phyloP scores from a whole-genome alignment of 1,140 invertebrate genomes.

The Cheumatopsyche charites region DNA sequence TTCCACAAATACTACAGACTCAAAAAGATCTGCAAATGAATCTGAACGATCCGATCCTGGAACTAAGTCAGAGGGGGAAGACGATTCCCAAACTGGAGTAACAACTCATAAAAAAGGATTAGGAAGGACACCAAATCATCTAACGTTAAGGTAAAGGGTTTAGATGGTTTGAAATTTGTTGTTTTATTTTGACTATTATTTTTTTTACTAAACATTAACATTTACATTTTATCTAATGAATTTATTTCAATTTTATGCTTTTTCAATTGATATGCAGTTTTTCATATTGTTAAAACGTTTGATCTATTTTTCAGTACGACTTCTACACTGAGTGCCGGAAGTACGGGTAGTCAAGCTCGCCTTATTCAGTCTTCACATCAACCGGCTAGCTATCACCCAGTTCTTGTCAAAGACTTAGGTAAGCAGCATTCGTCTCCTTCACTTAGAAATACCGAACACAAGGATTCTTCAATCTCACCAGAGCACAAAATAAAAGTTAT shows the following conservation, averaged over 20 bases:
- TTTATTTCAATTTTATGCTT: slow-evolving; percentile 2
- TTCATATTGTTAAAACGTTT: slow-evolving; percentile 18
- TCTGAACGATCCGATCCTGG: slow-evolving; percentile 71
- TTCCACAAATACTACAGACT: slow-evolving; percentile 27
- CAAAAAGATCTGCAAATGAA: slow-evolving; percentile 51
- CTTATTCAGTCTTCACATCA: slow-evolving; percentile 93
- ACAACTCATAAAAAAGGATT: slow-evolving; percentile 73
- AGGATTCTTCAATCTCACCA: slow-evolving; percentile 46
- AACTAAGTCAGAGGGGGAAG: slow-evolving; percentile 86
- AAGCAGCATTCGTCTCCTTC: slow-evolving; percentile 64
- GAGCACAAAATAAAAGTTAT: slow-evolving; percentile 59
- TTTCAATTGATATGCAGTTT: too few relatives aligned
- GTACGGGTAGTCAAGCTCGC: slow-evolving; percentile 90
- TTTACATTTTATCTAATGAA: too few relatives aligned
- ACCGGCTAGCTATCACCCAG: slow-evolving; percentile 86
- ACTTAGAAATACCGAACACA: slow-evolving; percentile 58
- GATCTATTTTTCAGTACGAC: slow-evolving; percentile 71
- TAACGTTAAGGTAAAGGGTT: slow-evolving; percentile 74
- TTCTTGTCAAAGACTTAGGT: slow-evolving; percentile 85
- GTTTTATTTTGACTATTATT: too few relatives aligned
- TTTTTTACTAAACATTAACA: too few relatives aligned
- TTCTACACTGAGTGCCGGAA: slow-evolving; percentile 91
- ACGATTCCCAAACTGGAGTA: slow-evolving; percentile 74
- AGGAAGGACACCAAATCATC: slow-evolving; percentile 88
- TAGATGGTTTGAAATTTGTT: not conserved